These are phyloP conservation scores for Cyanistes caeruleus DNA, from an alignment of 2,113 vertebrate genomes.

Conservation along the genomic window DNA sequence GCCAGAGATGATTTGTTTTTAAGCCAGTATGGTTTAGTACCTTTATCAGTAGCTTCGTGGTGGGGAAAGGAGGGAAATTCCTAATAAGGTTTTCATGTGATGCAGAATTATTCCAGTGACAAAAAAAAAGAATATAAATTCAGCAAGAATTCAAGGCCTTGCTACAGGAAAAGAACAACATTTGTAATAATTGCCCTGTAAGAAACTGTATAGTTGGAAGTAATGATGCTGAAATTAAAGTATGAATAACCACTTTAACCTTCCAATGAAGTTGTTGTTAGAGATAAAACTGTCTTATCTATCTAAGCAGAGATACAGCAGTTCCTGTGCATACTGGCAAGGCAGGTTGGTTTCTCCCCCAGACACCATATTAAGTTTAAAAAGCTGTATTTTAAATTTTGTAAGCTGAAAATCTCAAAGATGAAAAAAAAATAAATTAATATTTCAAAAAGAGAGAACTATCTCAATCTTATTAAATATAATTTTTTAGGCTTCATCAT, in stretches of 20 bases:
- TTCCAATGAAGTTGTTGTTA: not conserved
- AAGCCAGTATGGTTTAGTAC: not conserved
- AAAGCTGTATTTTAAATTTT: not conserved
- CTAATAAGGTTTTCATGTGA: not conserved
- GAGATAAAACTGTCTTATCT: not conserved
- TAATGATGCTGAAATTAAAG: not conserved
- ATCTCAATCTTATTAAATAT: not conserved
- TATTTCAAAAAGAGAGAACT: not conserved
- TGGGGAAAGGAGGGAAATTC: not conserved
- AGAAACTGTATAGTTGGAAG: not conserved
- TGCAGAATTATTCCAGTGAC: not conserved
- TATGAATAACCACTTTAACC: not conserved
- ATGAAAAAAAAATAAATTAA: not conserved
- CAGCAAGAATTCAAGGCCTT: not conserved
- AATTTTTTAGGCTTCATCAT: not conserved
- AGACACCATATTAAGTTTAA: not conserved
- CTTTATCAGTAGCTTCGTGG: not conserved
- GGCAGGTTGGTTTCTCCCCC: not conserved
- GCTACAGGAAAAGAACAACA: not conserved
- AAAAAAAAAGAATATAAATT: not conserved
- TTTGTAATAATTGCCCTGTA: not conserved
- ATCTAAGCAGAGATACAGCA: not conserved
- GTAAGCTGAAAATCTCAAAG: not conserved
- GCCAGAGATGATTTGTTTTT: not conserved
- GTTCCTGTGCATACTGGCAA: not conserved